Conservation (phyloP, 2,888 invertebrate species). For the Drosophila flavopinicola region DNA sequence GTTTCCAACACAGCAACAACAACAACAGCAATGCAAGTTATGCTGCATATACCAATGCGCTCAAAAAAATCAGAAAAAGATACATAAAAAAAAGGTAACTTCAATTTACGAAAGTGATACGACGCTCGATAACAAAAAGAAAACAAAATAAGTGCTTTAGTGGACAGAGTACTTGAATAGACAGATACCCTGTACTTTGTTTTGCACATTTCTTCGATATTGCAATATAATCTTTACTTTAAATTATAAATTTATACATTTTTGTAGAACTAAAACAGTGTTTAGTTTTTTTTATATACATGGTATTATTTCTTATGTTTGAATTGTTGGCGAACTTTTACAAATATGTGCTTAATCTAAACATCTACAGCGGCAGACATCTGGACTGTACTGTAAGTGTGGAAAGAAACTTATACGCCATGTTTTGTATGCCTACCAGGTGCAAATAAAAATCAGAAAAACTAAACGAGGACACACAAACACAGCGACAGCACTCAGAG, state of each 20-base stretch:
- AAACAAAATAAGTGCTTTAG: conserved; percentile 5
- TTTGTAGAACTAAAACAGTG: no score
- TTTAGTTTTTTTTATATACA: no score
- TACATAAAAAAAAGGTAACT: conserved; percentile 50
- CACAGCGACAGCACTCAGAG: conserved; percentile 6
- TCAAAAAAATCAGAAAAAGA: conserved; percentile 6
- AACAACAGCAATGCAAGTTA: conserved; percentile 26
- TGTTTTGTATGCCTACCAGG: no score
- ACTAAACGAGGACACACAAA: conserved; percentile 4
- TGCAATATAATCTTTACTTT: no score
- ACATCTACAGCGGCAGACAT: no score
- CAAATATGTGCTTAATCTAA: no score
- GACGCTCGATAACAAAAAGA: conserved; percentile 40
- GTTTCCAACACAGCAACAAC: conserved; percentile 23
- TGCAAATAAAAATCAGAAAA: conserved; percentile 6
- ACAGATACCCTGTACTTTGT: background rate
- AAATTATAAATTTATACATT: no score
- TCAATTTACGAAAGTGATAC: conserved; percentile 80
- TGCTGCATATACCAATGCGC: conserved; percentile 34
- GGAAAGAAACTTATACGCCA: no score
- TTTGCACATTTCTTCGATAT: no score
- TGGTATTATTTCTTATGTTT: no score
- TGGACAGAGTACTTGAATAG: background rate
- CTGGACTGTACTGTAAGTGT: no score
- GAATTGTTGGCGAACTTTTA: no score